Evolutionary conservation across 2,888 invertebrate species (phyloP).

Genomic region (Cataglyphis altisquamis): DNA sequence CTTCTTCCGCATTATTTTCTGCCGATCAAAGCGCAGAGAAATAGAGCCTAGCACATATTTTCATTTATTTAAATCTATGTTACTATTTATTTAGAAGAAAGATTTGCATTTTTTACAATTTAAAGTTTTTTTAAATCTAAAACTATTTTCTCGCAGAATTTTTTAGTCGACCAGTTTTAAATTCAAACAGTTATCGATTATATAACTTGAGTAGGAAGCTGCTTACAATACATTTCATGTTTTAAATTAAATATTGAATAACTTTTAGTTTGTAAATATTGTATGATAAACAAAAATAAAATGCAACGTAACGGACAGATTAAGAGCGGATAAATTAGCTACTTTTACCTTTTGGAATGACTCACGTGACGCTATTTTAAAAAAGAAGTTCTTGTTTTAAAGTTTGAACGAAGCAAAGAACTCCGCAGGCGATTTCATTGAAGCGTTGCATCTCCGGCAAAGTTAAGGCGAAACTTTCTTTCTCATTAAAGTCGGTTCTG

Average conservation of each 20-base stretch:
- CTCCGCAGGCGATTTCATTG: conserved; percentile 31
- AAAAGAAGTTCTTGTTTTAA: conserved; percentile 14
- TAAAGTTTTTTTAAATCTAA: background rate
- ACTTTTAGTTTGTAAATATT: background rate
- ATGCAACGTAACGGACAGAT: background rate
- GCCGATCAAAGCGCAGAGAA: background rate
- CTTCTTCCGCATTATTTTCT: conserved; percentile 8
- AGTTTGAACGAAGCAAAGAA: conserved; percentile 34
- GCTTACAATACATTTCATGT: background rate
- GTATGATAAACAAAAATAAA: background rate
- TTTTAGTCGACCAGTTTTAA: background rate
- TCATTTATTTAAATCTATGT: background rate
- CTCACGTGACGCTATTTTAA: conserved; percentile 19
- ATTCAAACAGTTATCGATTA: background rate
- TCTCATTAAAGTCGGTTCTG: conserved; percentile 66
- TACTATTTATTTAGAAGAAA: background rate
- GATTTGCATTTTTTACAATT: background rate
- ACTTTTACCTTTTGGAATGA: conserved; percentile 2
- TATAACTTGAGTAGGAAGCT: background rate
- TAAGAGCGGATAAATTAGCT: conserved; percentile 26
- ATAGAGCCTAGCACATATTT: background rate
- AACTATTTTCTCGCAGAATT: background rate
- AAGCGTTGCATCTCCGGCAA: conserved; percentile 25
- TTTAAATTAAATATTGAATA: conserved; percentile 5
- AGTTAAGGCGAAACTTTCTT: conserved; percentile 65